Conservation (phyloP, 1,140 invertebrate genomes). For the Helicoverpa zea region DNA sequence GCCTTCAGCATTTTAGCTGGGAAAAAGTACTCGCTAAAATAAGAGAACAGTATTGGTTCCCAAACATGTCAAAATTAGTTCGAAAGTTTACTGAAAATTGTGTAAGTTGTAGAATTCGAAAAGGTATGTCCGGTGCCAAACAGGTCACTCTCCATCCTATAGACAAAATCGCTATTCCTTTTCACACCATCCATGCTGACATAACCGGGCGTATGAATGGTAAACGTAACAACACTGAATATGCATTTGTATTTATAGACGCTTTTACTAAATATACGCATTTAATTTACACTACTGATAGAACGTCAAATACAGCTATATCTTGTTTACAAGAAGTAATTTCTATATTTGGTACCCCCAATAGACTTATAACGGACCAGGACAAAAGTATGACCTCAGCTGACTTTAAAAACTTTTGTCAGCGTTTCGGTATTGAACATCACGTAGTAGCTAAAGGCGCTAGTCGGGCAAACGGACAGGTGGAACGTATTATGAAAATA, state of each 20-base stretch:
- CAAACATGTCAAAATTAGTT: background rate
- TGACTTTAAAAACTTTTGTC: slow-evolving; percentile 63
- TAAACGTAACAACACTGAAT: slow-evolving; percentile 3
- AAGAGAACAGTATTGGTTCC: background rate
- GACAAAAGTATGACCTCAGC: slow-evolving; percentile 60
- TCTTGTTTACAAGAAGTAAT: too few species aligned
- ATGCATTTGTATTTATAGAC: background rate
- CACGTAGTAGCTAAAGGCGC: slow-evolving; percentile 59
- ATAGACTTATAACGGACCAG: slow-evolving; percentile 63
- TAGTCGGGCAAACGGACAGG: slow-evolving; percentile 58
- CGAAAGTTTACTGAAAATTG: background rate
- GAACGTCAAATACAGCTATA: background rate
- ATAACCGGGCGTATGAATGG: slow-evolving; percentile 45
- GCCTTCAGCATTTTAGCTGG: background rate
- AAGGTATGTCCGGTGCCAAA: background rate
- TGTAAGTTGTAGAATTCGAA: background rate
- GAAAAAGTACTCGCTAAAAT: background rate
- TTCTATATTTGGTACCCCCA: slow-evolving; percentile 57
- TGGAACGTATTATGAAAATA: slow-evolving; percentile 65
- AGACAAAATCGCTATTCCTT: background rate
- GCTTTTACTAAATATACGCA: background rate
- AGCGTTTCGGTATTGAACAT: slow-evolving; percentile 50
- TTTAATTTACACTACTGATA: background rate
- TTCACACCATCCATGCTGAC: slow-evolving; percentile 17
- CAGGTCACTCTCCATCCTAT: background rate